Conservation (phyloP, 2,113 vertebrate species). For the Cnemophilus loriae region DNA sequence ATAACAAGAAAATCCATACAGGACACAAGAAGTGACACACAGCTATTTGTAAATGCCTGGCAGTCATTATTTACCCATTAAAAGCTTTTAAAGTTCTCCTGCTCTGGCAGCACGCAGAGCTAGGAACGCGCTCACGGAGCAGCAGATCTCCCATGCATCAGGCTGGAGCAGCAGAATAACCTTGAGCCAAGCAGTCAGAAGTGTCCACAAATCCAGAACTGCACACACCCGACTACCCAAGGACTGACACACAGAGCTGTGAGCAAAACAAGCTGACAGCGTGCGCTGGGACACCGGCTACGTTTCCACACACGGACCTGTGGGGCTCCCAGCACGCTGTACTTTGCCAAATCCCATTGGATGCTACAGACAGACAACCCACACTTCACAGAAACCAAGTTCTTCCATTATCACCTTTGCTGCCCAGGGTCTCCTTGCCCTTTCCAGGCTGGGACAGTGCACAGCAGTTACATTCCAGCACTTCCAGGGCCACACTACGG, state of each 20-base stretch:
- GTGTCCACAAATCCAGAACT: background rate
- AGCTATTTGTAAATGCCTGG: background rate
- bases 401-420: background rate
- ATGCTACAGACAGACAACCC: background rate
- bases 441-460: background rate
- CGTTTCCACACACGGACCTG: background rate
- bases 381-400: background rate
- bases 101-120: background rate
- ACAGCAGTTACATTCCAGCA: background rate
- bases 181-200: background rate
- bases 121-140: rapidly evolving
- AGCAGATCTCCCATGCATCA: background rate
- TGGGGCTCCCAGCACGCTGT: rapidly evolving
- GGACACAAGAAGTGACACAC: background rate
- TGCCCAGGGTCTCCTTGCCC: background rate
- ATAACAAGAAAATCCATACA: background rate
- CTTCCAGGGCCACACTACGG: background rate
- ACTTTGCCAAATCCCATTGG: rapidly evolving
- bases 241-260: background rate
- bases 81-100: background rate
- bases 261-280: background rate
- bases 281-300: background rate
- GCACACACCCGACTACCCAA: background rate
- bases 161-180: background rate
- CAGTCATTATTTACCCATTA: background rate